phyloP scores from a whole-genome alignment of 1,140 invertebrate species.

The Dufourea novaeangliae region DNA sequence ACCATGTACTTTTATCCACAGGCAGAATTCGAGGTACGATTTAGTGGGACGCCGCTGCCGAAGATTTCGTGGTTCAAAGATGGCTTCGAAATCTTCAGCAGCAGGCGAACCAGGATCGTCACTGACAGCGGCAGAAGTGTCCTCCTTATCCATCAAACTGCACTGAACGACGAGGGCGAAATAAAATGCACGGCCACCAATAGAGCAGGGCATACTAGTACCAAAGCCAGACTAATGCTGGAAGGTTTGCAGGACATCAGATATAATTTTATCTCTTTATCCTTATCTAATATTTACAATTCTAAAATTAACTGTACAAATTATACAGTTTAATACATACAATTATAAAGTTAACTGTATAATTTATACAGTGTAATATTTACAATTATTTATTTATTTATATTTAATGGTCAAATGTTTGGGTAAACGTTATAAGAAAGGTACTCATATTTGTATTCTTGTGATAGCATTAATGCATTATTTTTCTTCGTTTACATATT shows the following conservation, averaged over 20 bases:
- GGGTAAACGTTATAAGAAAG: too few species aligned
- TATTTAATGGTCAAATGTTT: too few species aligned
- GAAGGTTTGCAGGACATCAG: constrained; percentile 82
- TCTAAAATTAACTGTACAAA: too few species aligned
- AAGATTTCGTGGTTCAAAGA: constrained; percentile 97
- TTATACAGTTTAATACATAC: too few species aligned
- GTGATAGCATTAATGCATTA: neutral
- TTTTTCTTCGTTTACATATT: neutral
- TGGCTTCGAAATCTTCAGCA: constrained; percentile 92
- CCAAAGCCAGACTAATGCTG: constrained; percentile 87
- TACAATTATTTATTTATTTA: too few species aligned
- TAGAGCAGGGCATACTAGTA: constrained; percentile 89
- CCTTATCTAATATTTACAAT: neutral
- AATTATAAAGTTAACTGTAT: too few species aligned
- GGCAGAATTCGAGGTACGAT: constrained; percentile 91
- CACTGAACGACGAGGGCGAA: constrained; percentile 91
- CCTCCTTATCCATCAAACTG: constrained; percentile 90
- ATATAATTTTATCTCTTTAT: neutral
- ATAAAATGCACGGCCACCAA: constrained; percentile 95
- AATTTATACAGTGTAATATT: too few species aligned
- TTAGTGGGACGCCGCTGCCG: constrained; percentile 91
- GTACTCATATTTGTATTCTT: too few species aligned
- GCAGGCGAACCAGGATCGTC: constrained; percentile 88
- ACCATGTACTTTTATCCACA: constrained; percentile 51
- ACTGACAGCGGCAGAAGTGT: constrained; percentile 90